Evolutionary conservation across 1,140 invertebrate species (phyloP).

Genomic region (Batillaria attramentaria): DNA sequence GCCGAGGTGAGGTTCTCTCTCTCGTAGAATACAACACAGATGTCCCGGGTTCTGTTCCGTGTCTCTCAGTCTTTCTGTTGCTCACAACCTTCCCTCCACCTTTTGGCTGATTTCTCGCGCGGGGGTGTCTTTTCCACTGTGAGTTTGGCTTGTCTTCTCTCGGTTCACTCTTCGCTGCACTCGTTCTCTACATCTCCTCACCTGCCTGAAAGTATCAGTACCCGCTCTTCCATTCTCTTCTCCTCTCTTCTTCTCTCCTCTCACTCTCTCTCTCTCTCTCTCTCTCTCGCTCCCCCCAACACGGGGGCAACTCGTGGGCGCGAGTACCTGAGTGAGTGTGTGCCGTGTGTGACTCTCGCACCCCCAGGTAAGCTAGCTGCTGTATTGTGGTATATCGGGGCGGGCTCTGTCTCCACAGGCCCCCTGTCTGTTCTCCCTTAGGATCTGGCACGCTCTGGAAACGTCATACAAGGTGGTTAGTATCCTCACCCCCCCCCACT

Average conservation of each 20-base stretch:
- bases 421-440: too few species aligned
- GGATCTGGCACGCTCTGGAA: too few species aligned
- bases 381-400: neutral
- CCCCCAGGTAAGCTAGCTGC: neutral
- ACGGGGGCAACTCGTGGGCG: neutral
- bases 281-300: neutral
- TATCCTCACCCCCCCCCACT: too few species aligned
- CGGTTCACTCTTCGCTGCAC: neutral
- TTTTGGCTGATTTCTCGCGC: neutral
- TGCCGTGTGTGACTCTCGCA: conserved; percentile 6
- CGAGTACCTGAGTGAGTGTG: neutral
- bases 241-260: neutral
- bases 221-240: neutral
- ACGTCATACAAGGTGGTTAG: too few species aligned
- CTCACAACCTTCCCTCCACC: neutral
- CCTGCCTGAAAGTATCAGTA: neutral
- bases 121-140: neutral
- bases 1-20: too few species aligned
- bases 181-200: neutral
- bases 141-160: neutral
- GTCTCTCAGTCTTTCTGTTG: neutral
- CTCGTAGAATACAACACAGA: too few species aligned
- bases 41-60: neutral
- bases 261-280: conserved; percentile 1
- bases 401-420: too few species aligned